These are phyloP conservation scores for Heliocidaris erythrogramma DNA, from an alignment of 35 echinoderm and acorn worm species.

Conservation along the genomic window DNA sequence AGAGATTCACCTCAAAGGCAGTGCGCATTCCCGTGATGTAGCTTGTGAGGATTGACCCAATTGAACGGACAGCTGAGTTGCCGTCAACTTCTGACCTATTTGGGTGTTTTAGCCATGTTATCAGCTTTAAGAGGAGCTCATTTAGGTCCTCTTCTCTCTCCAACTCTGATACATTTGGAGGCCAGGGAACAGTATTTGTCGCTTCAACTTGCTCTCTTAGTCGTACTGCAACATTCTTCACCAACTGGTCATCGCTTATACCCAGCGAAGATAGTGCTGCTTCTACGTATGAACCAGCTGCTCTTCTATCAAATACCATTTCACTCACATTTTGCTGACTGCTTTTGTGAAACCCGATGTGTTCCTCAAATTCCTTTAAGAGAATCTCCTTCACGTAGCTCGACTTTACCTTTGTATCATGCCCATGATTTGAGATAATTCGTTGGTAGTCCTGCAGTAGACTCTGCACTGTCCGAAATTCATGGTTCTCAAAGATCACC, in stretches of 20 bases:
- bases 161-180: conserved; percentile 50
- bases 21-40: conserved; percentile 61
- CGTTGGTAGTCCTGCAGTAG: conserved; percentile 63
- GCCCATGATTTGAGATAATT: conserved; percentile 53
- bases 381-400: conserved; percentile 62
- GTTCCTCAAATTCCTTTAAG: conserved; percentile 54
- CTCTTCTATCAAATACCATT: conserved; percentile 52
- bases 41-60: conserved; percentile 65
- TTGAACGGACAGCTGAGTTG: conserved; percentile 35
- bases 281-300: conserved; percentile 46
- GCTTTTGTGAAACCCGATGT: conserved; percentile 55
- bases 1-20: conserved; percentile 45
- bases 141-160: conserved; percentile 45
- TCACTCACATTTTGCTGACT: conserved; percentile 58
- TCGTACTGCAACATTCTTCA: conserved; percentile 51
- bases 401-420: conserved; percentile 47
- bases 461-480: conserved; percentile 60
- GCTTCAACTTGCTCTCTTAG: conserved; percentile 50
- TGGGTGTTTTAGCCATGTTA: conserved; percentile 64
- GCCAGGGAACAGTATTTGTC: conserved; percentile 57
- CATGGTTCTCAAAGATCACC: conserved; percentile 54
- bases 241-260: conserved; percentile 53
- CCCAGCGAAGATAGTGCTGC: conserved; percentile 55
- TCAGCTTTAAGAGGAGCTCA: conserved; percentile 58
- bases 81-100: conserved; percentile 27